Evolutionary conservation across 2,113 vertebrate species (phyloP).

Genomic region (Protobothrops flavoviridis): DNA sequence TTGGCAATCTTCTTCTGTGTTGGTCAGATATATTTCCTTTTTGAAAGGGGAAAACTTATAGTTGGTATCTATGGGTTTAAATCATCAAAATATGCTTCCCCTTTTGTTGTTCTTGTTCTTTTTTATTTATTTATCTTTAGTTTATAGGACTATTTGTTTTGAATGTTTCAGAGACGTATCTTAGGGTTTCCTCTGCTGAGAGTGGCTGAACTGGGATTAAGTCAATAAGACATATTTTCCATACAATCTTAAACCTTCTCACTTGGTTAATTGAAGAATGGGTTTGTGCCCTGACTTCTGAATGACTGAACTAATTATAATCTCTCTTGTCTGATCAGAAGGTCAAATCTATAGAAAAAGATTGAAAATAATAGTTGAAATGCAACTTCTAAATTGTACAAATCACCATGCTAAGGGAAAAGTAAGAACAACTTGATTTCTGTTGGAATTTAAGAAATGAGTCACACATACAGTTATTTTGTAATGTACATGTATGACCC

Average conservation of each 20-base stretch:
- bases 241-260: not conserved
- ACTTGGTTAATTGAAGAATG: not conserved
- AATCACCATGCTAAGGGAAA: not conserved
- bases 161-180: not conserved
- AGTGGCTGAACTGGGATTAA: not conserved
- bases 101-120: not conserved
- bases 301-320: not conserved
- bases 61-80: not conserved
- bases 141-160: not conserved
- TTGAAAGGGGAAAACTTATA: not conserved
- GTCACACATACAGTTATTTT: not conserved
- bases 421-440: not conserved
- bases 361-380: not conserved
- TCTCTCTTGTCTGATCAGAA: not conserved
- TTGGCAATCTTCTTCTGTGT: not conserved
- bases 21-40: not conserved
- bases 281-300: not conserved
- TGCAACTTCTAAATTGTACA: not conserved
- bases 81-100: not conserved
- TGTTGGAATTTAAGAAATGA: not conserved
- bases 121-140: not conserved
- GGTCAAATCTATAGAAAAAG: not conserved
- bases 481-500: not conserved
- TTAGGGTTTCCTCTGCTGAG: not conserved
- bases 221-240: not conserved